Evolutionary conservation across 1,140 invertebrate genomes (phyloP).

Genomic region (Liolophura sinensis): DNA sequence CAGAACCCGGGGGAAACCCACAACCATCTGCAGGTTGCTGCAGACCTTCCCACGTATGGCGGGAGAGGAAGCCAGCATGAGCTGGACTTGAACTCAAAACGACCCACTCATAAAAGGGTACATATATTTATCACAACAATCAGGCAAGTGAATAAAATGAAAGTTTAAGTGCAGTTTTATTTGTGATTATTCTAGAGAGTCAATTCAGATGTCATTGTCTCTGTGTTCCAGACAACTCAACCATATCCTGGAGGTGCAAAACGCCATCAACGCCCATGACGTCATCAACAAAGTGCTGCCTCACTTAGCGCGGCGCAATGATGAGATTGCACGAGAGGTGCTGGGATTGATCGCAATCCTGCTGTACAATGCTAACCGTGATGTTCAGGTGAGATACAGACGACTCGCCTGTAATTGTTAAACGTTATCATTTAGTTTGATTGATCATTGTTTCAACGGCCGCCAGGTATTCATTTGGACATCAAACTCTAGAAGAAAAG

Average conservation of each 20-base stretch:
- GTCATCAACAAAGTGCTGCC: constrained; percentile 53
- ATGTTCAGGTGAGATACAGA: constrained; percentile 47
- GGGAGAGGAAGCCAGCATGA: no score
- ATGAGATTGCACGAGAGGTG: constrained; percentile 52
- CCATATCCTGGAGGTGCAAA: constrained; percentile 51
- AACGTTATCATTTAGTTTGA: neutral
- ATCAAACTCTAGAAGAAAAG: no score
- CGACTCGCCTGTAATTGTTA: neutral
- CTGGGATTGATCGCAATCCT: constrained; percentile 55
- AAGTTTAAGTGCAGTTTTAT: no score
- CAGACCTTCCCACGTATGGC: no score
- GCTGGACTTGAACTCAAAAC: no score
- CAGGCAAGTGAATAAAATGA: no score
- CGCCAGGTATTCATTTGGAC: no score
- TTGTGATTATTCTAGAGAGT: no score
- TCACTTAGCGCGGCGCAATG: constrained; percentile 52
- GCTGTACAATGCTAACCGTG: constrained; percentile 58
- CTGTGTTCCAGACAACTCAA: constrained; percentile 47
- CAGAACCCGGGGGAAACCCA: no score
- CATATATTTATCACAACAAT: no score
- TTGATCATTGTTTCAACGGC: neutral
- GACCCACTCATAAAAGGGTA: no score
- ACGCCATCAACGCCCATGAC: constrained; percentile 46
- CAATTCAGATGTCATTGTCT: neutral
- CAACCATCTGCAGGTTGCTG: no score